Conservation (phyloP, 2,113 vertebrate genomes). For the Bambusicola thoracicus region DNA sequence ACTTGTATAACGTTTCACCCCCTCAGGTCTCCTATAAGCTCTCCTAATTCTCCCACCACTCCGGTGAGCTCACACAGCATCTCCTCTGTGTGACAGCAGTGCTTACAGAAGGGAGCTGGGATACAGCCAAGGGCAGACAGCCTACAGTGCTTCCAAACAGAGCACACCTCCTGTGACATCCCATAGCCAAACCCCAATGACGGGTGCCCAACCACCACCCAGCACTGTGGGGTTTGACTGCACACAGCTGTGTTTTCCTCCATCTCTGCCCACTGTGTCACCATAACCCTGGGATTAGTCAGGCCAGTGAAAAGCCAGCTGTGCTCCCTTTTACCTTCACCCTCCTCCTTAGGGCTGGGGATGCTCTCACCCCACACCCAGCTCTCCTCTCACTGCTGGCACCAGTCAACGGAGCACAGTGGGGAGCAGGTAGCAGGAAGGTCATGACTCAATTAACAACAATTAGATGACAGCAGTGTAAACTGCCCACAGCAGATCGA, state of each 20-base stretch:
- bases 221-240: background rate
- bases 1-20: background rate
- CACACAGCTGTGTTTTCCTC: background rate
- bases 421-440: background rate
- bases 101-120: background rate
- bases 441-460: background rate
- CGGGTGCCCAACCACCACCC: accelerated
- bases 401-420: background rate
- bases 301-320: background rate
- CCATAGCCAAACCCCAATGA: accelerated
- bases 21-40: background rate
- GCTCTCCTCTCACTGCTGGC: no score
- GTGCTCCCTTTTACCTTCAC: background rate
- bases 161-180: background rate
- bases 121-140: background rate
- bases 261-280: background rate
- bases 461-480: background rate
- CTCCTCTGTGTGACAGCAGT: accelerated
- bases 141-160: accelerated
- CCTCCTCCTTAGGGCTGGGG: background rate
- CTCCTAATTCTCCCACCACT: background rate
- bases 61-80: background rate
- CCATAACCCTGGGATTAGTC: background rate
- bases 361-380: background rate
- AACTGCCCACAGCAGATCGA: background rate